Conservation (phyloP, 2,113 vertebrate genomes). For the Brevimyrus niger region DNA sequence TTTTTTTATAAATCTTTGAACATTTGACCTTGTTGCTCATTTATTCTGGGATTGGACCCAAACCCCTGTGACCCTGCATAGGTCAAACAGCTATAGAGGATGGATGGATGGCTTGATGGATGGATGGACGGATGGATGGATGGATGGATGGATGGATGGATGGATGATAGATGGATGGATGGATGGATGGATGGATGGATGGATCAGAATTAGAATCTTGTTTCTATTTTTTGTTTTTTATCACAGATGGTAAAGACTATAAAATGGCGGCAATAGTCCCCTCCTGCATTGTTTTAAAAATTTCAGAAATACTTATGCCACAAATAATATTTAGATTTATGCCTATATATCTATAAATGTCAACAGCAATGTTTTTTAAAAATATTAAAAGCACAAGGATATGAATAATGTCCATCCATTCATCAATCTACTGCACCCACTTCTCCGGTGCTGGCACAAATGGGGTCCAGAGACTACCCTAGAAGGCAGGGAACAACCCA, state of each 20-base stretch:
- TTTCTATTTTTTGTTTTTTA: background rate
- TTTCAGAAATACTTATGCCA: background rate
- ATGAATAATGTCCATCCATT: background rate
- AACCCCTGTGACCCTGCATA: background rate
- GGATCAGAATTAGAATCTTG: background rate
- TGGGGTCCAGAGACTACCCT: background rate
- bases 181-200: background rate
- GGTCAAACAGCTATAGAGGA: background rate
- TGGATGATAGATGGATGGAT: background rate
- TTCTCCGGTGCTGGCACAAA: background rate
- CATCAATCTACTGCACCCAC: too few relatives aligned
- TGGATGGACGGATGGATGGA: too few relatives aligned
- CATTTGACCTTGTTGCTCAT: background rate
- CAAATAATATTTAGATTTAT: background rate
- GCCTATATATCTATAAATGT: background rate
- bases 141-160: too few relatives aligned
- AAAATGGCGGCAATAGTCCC: background rate
- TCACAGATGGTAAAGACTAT: background rate
- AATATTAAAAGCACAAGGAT: background rate
- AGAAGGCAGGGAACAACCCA: background rate
- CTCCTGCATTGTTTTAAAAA: background rate
- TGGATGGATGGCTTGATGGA: too few relatives aligned
- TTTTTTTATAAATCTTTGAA: background rate
- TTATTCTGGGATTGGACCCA: too few relatives aligned
- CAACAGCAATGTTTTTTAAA: background rate